Evolutionary conservation across 2,113 vertebrate species (phyloP).

Genomic region (Astatoreochromis straeleni): DNA sequence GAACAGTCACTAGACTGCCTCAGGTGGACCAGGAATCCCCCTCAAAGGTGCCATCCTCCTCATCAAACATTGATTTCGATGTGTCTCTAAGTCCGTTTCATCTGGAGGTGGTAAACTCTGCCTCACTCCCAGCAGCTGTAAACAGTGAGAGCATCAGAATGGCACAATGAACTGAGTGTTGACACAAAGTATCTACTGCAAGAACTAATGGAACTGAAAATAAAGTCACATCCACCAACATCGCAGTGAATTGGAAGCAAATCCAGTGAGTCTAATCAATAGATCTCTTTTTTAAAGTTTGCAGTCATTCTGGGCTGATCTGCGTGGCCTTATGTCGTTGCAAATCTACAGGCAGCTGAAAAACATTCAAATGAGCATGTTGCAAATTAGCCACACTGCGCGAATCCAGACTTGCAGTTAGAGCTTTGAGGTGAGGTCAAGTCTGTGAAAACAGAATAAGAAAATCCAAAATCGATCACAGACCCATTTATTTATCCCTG

Average conservation of each 20-base stretch:
- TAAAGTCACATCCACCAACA: neutral
- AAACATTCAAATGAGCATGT: neutral
- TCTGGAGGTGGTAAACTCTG: neutral
- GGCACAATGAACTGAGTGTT: neutral
- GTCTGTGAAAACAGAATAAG: neutral
- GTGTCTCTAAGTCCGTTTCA: neutral
- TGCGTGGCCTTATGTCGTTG: neutral
- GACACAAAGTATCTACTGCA: neutral
- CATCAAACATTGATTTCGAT: neutral
- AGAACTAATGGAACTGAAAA: neutral
- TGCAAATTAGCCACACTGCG: neutral
- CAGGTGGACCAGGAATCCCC: neutral
- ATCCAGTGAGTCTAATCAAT: neutral
- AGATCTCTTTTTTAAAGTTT: neutral
- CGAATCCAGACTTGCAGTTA: neutral
- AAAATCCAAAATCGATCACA: neutral
- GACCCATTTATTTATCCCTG: neutral
- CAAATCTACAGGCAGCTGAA: neutral
- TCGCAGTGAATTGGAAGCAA: neutral
- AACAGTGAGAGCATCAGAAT: neutral
- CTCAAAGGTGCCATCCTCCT: neutral
- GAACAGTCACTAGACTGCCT: neutral
- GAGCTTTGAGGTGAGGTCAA: neutral
- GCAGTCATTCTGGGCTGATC: neutral
- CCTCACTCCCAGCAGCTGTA: neutral